These are phyloP conservation scores for Tanypteryx hageni DNA, from an alignment of 2,888 invertebrate species.

Conservation along the genomic window DNA sequence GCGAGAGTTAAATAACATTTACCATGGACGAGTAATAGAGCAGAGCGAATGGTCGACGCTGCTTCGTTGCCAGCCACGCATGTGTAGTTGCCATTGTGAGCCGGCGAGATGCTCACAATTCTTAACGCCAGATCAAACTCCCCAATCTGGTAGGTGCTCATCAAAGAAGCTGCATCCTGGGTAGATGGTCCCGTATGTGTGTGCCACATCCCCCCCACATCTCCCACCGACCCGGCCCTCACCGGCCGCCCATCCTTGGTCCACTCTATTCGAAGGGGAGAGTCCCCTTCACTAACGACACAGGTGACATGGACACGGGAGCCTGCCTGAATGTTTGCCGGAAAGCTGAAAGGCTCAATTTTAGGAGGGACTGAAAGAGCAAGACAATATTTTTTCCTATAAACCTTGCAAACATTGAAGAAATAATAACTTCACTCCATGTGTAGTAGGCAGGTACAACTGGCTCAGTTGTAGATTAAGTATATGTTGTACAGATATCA, in stretches of 20 bases:
- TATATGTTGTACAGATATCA: not conserved
- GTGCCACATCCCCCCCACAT: slow-evolving; percentile 57
- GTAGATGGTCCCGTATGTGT: slow-evolving; percentile 35
- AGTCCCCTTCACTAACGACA: slow-evolving; percentile 77
- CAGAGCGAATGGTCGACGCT: slow-evolving; percentile 66
- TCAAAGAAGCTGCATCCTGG: slow-evolving; percentile 66
- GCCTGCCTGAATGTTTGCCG: slow-evolving; percentile 75
- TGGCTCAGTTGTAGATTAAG: not conserved
- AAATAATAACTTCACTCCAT: slow-evolving; percentile 10
- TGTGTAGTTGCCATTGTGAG: slow-evolving; percentile 71
- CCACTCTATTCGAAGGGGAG: slow-evolving; percentile 78
- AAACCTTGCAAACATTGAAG: not conserved
- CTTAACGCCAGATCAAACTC: slow-evolving; percentile 69
- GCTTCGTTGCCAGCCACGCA: slow-evolving; percentile 68
- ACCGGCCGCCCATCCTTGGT: slow-evolving; percentile 72
- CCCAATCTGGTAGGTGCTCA: slow-evolving; percentile 69
- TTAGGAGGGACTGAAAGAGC: slow-evolving; percentile 76
- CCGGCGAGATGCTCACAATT: slow-evolving; percentile 68
- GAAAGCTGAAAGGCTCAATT: slow-evolving; percentile 77
- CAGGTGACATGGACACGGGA: slow-evolving; percentile 76
- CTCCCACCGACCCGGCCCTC: slow-evolving; percentile 50
- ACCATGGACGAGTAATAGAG: slow-evolving; percentile 68
- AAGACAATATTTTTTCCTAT: slow-evolving; percentile 39
- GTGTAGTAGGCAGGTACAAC: not conserved
- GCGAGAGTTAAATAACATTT: slow-evolving; percentile 65